A percentile compares a stretch with the other conserved stretches of the same genome.
These are phyloP conservation scores for Pycnomerus fuliginosus DNA, from an alignment of 2,888 invertebrate species.

Conservation along the genomic window DNA sequence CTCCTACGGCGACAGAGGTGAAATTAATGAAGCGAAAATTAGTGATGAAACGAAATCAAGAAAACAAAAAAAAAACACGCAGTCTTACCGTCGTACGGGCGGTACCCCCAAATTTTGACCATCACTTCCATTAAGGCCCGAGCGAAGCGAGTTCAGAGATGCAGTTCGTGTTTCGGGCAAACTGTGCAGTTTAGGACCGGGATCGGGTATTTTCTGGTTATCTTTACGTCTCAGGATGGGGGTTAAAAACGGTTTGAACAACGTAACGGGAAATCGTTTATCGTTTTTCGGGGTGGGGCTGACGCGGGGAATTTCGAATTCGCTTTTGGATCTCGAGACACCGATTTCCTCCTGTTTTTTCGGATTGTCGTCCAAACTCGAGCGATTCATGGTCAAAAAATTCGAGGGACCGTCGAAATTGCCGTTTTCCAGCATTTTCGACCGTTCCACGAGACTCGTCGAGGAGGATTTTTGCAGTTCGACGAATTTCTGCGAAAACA, in stretches of 20 bases:
- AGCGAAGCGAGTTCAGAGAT: conserved; percentile 45
- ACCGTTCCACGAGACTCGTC: conserved; percentile 37
- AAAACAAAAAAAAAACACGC: conserved; percentile 16
- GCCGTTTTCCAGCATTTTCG: conserved; percentile 10
- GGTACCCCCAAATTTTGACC: conserved; percentile 33
- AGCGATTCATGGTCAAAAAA: conserved; percentile 6
- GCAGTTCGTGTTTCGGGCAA: conserved; percentile 42
- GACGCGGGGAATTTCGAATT: conserved; percentile 46
- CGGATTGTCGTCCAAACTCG: conserved; percentile 18
- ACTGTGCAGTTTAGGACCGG: conserved; percentile 31
- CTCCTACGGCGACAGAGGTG: conserved; percentile 11
- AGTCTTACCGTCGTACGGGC: conserved; percentile 38
- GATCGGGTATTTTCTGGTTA: conserved; percentile 36
- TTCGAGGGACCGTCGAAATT: conserved; percentile 15
- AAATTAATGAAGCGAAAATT: conserved; percentile 21
- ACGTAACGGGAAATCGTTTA: conserved; percentile 35
- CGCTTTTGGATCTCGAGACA: conserved; percentile 49
- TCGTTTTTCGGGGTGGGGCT: conserved; percentile 25
- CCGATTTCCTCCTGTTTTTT: conserved; percentile 30
- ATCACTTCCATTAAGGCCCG: conserved; percentile 35
- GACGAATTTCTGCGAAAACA: conserved; percentile 42
- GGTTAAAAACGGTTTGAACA: conserved; percentile 56
- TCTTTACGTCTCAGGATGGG: conserved; percentile 57
- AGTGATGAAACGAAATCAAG: conserved; percentile 7
- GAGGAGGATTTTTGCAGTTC: conserved; percentile 45